Conservation (phyloP, 2,888 invertebrate species). For the Antheraea assamensis region DNA sequence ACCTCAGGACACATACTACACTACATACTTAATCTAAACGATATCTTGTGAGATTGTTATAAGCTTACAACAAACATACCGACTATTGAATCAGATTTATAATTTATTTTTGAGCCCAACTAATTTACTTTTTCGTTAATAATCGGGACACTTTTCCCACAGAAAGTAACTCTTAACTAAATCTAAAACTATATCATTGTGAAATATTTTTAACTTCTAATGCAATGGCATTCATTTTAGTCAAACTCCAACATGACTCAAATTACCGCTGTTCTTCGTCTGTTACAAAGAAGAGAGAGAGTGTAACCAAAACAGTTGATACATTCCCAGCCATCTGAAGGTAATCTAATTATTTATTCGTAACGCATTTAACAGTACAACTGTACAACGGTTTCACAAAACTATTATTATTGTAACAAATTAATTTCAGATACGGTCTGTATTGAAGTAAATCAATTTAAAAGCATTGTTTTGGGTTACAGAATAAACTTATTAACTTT, state of each 20-base stretch:
- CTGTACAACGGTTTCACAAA: background rate
- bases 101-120: background rate
- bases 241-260: too few species aligned
- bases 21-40: background rate
- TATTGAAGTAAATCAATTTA: background rate
- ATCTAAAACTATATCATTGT: too few species aligned
- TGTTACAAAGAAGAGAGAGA: background rate
- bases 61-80: background rate
- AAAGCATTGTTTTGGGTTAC: background rate
- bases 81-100: background rate
- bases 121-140: background rate
- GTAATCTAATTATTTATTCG: constrained; percentile 1
- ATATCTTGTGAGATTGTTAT: background rate
- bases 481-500: background rate
- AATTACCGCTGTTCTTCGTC: background rate
- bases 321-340: background rate
- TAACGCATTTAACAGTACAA: background rate
- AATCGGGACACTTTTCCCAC: background rate
- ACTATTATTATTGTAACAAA: background rate
- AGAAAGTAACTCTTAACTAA: background rate
- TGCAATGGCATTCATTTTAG: too few species aligned
- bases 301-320: background rate
- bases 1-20: background rate
- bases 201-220: too few species aligned
- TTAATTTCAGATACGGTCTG: background rate